Percentiles rank a stretch among this genome's conserved stretches.
phyloP scores from a whole-genome alignment of 1,140 invertebrate genomes.

The Scaptodrosophila lebanonensis region DNA sequence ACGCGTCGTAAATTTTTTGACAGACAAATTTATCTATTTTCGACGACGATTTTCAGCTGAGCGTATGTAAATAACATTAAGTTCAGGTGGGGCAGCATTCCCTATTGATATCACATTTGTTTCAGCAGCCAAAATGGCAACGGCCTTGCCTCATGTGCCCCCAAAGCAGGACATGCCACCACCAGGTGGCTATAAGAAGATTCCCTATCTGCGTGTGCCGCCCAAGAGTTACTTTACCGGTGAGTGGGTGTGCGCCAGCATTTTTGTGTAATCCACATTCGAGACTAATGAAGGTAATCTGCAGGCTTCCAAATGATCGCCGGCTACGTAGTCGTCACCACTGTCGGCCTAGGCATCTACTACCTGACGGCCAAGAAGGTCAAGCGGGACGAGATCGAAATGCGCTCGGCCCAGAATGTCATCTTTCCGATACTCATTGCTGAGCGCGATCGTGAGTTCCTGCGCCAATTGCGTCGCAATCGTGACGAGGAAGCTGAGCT shows the following conservation, averaged over 20 bases:
- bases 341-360: conserved; percentile 80
- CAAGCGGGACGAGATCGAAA: conserved; percentile 82
- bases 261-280: not conserved
- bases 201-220: conserved; percentile 84
- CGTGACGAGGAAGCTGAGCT: conserved; percentile 90
- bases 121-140: conserved; percentile 57
- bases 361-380: conserved; percentile 79
- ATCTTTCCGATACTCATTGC: conserved; percentile 86
- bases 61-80: conserved; percentile 27
- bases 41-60: conserved; percentile 13
- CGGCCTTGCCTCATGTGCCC: conserved; percentile 57
- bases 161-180: conserved; percentile 90
- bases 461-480: conserved; percentile 89
- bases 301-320: conserved; percentile 80
- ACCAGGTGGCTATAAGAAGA: conserved; percentile 86
- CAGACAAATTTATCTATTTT: conserved; percentile 28
- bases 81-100: too few relatives aligned
- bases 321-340: conserved; percentile 81
- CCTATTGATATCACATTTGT: not conserved
- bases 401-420: conserved; percentile 85
- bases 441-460: conserved; percentile 87
- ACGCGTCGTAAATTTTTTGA: conserved; percentile 43
- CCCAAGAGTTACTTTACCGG: conserved; percentile 84
- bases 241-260: conserved; percentile 66
- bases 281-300: not conserved